Percentiles rank a stretch among this genome's conserved stretches.
phyloP scores from a whole-genome alignment of 2,797 vertebrate species.

The Discoglossus pictus region DNA sequence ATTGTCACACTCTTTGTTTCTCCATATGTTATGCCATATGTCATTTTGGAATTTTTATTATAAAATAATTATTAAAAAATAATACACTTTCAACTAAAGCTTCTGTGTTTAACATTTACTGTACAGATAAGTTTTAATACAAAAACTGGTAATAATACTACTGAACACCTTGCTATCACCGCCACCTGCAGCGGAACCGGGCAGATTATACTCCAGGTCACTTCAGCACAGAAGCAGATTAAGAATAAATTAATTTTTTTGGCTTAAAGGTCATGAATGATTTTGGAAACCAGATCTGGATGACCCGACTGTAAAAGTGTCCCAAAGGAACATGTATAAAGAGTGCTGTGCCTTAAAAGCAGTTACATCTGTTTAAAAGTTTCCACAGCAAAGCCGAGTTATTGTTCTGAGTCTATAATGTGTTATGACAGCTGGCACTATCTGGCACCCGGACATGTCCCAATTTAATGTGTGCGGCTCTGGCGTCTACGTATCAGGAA shows the following conservation, averaged over 20 bases:
- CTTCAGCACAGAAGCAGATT: conserved; percentile 1
- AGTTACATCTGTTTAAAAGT: conserved; percentile 46
- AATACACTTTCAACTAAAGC: too few species aligned
- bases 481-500: not conserved
- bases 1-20: conserved; percentile 1
- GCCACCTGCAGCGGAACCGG: not conserved
- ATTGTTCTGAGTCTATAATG: conserved; percentile 53
- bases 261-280: conserved; percentile 28
- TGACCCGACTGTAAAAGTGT: conserved; percentile 51
- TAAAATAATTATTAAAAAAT: too few species aligned
- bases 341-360: conserved; percentile 43
- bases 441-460: conserved; percentile 46
- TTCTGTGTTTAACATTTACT: too few species aligned
- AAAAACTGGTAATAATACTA: too few species aligned
- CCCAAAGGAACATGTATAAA: conserved; percentile 49
- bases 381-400: conserved; percentile 50
- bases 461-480: conserved; percentile 1
- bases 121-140: too few species aligned
- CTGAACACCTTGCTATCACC: not conserved
- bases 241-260: conserved; percentile 26
- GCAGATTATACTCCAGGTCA: not conserved
- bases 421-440: conserved; percentile 58
- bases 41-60: too few species aligned
- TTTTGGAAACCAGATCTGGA: conserved; percentile 16
- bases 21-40: too few species aligned